phyloP scores from a whole-genome alignment of 2,888 invertebrate genomes.

The Polymixis lichenea region DNA sequence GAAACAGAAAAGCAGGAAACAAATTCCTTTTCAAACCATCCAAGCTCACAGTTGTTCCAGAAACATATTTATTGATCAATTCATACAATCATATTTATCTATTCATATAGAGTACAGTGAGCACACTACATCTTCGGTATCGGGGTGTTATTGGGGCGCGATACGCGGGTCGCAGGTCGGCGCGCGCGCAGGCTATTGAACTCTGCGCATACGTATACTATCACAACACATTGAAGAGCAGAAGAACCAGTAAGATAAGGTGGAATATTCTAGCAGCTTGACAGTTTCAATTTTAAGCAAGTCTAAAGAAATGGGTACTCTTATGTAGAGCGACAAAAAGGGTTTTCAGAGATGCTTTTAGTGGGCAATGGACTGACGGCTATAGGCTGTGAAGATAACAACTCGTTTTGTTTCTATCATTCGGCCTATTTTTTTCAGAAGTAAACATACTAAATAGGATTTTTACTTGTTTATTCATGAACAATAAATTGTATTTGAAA shows the following conservation, averaged over 20 bases:
- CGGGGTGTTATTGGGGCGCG: slow-evolving; percentile 76
- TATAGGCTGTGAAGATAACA: background rate
- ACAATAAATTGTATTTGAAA: too few relatives aligned
- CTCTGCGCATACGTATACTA: slow-evolving; percentile 54
- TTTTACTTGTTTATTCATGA: too few relatives aligned
- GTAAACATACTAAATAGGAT: background rate
- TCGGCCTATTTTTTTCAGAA: background rate
- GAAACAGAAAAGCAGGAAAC: background rate
- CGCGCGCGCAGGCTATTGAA: slow-evolving; percentile 73
- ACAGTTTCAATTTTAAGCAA: background rate
- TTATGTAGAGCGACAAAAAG: too few relatives aligned
- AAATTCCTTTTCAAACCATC: background rate
- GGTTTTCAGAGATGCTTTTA: background rate
- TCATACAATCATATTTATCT: slow-evolving; percentile 18
- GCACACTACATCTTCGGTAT: slow-evolving; percentile 52
- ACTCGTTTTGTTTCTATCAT: background rate
- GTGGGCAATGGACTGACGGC: background rate
- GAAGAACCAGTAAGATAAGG: slow-evolving; percentile 27
- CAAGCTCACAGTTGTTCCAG: background rate
- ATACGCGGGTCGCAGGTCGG: slow-evolving; percentile 75
- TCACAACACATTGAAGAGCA: slow-evolving; percentile 15
- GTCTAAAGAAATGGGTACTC: too few relatives aligned
- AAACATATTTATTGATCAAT: slow-evolving; percentile 10
- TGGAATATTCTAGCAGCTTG: background rate
- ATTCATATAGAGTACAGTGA: slow-evolving; percentile 29